Evolutionary conservation across 2,797 vertebrate species (phyloP), one percentile per base, ranked within the genome.

Genomic region (Karalla daura): DNA sequence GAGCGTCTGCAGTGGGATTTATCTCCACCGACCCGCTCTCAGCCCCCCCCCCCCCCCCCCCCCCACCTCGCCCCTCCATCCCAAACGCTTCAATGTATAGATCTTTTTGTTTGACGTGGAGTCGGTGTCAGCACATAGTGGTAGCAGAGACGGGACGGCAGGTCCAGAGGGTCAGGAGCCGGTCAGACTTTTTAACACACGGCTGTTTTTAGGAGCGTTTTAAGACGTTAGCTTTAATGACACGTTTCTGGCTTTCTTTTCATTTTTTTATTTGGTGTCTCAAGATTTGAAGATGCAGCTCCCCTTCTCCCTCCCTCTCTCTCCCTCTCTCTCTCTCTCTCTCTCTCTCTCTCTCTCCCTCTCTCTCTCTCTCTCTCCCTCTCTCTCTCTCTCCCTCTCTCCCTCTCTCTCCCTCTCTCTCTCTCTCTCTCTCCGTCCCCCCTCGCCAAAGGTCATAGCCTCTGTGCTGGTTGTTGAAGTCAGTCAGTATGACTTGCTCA

Each of bases 161-260:
- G 37, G 28, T 23, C 23, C 39, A 21, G 13, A 44, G 23, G 37
- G 28, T 23, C 23, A 43, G 24, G 13, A 44, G 23, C 2, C 4
- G 43, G 21, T 49, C 32, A 41, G 12, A n/a, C n/a, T n/a, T 32
- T 20, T 45, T 5, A 15, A 4, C 14, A 7, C 23, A n/a, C n/a
- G n/a, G 13, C 39, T 43, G 41, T 53, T 76, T 25, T 53, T 67
- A 72, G 73, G 27, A n/a, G n/a, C n/a, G n/a, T n/a, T n/a, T n/a
- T n/a, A n/a, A n/a, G n/a, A 41, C 8, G 17, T 25, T 56, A 69
- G 59, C 36, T 74, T 5, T 39, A 12, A 9, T 28, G 17, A 52
- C 20, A 24, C 40, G 0, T 69, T 55, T 46, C n/a, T 70, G 35
- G 8, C 7, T 54, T 43, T 79, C 47, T n/a, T n/a, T n/a, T n/a